Conservation (phyloP, 2,888 invertebrate species). For the Conomelus anceps region DNA sequence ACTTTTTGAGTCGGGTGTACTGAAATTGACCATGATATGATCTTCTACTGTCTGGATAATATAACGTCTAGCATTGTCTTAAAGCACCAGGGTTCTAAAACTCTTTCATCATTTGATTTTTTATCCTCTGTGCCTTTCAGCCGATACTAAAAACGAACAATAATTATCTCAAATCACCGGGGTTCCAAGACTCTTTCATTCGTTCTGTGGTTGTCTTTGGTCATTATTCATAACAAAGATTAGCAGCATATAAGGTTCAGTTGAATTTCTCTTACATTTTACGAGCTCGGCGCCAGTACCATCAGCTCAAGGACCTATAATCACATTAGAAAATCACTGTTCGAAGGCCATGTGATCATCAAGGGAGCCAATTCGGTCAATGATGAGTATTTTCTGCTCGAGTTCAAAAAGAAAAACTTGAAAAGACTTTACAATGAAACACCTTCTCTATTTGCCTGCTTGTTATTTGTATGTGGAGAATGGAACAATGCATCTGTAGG, state of each 20-base stretch:
- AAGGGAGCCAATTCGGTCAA: no score
- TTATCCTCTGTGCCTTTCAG: not conserved
- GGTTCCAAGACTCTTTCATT: not conserved
- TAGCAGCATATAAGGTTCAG: not conserved
- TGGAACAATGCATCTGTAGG: not conserved
- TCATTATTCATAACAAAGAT: not conserved
- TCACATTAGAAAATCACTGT: not conserved
- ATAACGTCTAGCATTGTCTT: not conserved
- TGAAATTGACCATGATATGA: no score
- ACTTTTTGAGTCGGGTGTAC: no score
- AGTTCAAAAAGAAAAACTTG: not conserved
- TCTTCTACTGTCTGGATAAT: not conserved
- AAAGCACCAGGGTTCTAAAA: not conserved
- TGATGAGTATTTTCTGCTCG: not conserved
- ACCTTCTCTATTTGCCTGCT: not conserved
- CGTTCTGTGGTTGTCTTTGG: not conserved
- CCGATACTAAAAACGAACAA: not conserved
- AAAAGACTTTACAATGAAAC: not conserved
- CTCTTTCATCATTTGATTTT: not conserved
- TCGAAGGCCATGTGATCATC: not conserved
- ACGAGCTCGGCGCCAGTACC: not conserved
- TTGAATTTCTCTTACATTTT: not conserved
- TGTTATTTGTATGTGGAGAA: not conserved
- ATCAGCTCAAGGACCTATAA: not conserved
- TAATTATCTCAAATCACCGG: not conserved